A percentile compares a stretch with the other conserved stretches of the same genome.
phyloP scores from a whole-genome alignment of 2,113 vertebrate species.

The Origma solitaria region DNA sequence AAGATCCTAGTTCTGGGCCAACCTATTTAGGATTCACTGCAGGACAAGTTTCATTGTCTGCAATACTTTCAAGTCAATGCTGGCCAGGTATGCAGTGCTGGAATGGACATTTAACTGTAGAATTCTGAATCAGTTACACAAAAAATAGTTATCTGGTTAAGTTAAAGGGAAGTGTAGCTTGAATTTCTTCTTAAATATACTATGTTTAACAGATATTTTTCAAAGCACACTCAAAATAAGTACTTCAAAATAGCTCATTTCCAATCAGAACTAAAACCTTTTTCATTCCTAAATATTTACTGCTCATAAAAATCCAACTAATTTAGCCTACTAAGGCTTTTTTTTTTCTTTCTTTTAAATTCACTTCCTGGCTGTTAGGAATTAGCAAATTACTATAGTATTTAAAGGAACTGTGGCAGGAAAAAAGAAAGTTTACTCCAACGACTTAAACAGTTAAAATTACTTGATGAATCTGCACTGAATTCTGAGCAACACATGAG shows the following conservation, averaged over 20 bases:
- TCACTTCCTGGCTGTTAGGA: not conserved
- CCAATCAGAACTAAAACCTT: not conserved
- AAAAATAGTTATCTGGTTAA: not conserved
- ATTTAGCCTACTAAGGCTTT: not conserved
- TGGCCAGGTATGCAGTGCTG: not conserved
- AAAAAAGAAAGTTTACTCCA: not conserved
- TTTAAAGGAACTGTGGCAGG: not conserved
- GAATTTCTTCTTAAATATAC: not conserved
- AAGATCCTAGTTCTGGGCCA: not conserved
- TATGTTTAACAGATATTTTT: not conserved
- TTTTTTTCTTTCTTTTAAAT: not conserved
- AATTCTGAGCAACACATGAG: not conserved
- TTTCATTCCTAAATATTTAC: not conserved
- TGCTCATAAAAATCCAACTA: not conserved
- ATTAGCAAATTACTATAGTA: not conserved
- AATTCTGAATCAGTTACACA: not conserved
- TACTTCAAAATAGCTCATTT: not conserved
- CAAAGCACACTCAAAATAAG: not conserved
- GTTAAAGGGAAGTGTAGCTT: not conserved
- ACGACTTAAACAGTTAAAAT: not conserved
- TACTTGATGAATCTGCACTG: not conserved
- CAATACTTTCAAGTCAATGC: not conserved
- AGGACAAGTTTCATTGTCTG: not conserved
- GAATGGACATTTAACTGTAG: not conserved
- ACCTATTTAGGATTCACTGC: not conserved